Percentiles rank a stretch among this genome's conserved stretches.
Conservation (phyloP, 1,140 invertebrate genomes). For the Phocides pigmalion region DNA sequence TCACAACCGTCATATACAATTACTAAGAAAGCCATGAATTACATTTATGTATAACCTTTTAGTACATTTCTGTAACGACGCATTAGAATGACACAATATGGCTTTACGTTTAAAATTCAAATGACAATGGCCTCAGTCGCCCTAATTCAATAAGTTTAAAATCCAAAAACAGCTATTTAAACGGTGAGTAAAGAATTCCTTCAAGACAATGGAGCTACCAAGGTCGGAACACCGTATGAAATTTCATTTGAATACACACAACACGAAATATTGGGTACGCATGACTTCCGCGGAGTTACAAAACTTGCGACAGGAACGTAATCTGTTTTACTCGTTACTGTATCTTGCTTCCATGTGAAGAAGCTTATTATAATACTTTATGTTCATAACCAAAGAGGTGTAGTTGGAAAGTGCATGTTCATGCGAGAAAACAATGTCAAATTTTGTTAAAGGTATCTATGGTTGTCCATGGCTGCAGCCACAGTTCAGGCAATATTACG, state of each 20-base stretch:
- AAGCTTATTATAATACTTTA: no score
- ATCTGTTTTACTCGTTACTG: slow-evolving; percentile 1
- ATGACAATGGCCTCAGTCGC: background rate
- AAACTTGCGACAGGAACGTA: slow-evolving; percentile 43
- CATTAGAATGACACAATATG: background rate
- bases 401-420: no score
- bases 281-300: slow-evolving; percentile 36
- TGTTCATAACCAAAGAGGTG: no score
- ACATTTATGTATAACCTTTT: no score
- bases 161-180: slow-evolving; percentile 30
- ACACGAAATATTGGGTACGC: slow-evolving; percentile 23
- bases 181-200: slow-evolving; percentile 38
- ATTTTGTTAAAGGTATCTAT: no score
- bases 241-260: slow-evolving; percentile 25
- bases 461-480: no score
- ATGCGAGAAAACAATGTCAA: no score
- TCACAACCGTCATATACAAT: no score
- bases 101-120: background rate
- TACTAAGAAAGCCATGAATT: no score
- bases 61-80: no score
- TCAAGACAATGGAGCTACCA: slow-evolving; percentile 39
- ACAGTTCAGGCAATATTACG: no score
- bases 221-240: slow-evolving; percentile 32
- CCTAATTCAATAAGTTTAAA: slow-evolving; percentile 5
- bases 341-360: background rate